Conservation (phyloP, 1,140 invertebrate genomes). For the Rhagoletis pomonella region DNA sequence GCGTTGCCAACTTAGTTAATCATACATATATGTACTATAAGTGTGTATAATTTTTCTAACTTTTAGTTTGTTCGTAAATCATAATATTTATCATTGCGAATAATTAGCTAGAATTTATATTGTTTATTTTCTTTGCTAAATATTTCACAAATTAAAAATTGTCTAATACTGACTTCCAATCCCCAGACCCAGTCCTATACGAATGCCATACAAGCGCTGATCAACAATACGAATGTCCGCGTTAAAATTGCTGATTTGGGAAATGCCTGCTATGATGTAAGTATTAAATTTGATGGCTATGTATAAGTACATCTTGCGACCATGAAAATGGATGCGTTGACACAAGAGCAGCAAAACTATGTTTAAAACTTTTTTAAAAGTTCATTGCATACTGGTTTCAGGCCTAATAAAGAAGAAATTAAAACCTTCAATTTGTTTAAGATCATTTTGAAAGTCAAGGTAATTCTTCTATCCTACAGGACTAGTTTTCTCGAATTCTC, state of each 20-base stretch:
- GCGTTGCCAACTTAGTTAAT: background rate
- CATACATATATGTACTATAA: background rate
- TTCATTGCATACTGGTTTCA: too few relatives aligned
- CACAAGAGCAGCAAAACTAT: too few relatives aligned
- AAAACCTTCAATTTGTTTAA: background rate
- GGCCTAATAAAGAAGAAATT: too few relatives aligned
- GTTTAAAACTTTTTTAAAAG: too few relatives aligned
- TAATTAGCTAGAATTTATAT: too few relatives aligned
- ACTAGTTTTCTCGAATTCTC: background rate
- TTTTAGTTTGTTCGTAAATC: too few relatives aligned
- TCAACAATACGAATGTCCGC: conserved; percentile 89
- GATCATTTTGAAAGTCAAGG: too few relatives aligned
- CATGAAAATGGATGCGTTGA: too few relatives aligned
- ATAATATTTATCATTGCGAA: too few relatives aligned
- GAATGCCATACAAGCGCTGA: conserved; percentile 84
- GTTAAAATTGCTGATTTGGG: conserved; percentile 98
- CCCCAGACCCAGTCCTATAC: conserved; percentile 71
- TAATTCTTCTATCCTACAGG: background rate
- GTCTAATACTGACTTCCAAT: conserved; percentile 55
- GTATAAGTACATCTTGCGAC: background rate
- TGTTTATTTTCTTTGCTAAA: background rate
- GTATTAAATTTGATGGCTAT: conserved; percentile 57
- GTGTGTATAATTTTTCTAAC: too few relatives aligned
- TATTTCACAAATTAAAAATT: background rate
- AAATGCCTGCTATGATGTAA: conserved; percentile 95